phyloP scores from a whole-genome alignment of 2,888 invertebrate genomes.

The Escarpia spicata region DNA sequence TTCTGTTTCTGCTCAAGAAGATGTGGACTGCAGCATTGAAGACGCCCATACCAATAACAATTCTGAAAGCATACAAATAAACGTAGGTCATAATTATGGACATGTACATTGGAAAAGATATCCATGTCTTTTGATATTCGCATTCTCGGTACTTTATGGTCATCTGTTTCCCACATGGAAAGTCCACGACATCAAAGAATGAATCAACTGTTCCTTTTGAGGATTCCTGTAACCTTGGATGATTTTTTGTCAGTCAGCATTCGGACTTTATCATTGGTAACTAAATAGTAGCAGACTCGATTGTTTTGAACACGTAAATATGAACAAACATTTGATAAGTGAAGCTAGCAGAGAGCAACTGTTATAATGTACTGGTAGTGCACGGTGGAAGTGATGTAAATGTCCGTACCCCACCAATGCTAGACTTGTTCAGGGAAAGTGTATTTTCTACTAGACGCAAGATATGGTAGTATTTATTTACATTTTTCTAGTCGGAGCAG shows the following conservation, averaged over 20 bases:
- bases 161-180: not conserved
- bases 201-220: not conserved
- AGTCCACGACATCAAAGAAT: not conserved
- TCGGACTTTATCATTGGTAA: not conserved
- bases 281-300: not conserved
- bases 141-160: not conserved
- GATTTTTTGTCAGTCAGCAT: not conserved
- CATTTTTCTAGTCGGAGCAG: not conserved
- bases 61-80: not conserved
- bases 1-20: not conserved
- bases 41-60: not conserved
- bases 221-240: not conserved
- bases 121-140: not conserved
- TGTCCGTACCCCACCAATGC: not conserved
- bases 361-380: not conserved
- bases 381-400: not conserved
- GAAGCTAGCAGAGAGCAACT: not conserved
- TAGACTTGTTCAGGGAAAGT: constrained; percentile 1
- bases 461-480: not conserved
- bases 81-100: not conserved
- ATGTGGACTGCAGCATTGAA: not conserved
- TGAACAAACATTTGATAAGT: not conserved
- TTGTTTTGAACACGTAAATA: not conserved
- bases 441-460: not conserved
- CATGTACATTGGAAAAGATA: not conserved